These are phyloP conservation scores for Ochlodes sylvanus DNA, from an alignment of 2,888 invertebrate species.

Conservation along the genomic window DNA sequence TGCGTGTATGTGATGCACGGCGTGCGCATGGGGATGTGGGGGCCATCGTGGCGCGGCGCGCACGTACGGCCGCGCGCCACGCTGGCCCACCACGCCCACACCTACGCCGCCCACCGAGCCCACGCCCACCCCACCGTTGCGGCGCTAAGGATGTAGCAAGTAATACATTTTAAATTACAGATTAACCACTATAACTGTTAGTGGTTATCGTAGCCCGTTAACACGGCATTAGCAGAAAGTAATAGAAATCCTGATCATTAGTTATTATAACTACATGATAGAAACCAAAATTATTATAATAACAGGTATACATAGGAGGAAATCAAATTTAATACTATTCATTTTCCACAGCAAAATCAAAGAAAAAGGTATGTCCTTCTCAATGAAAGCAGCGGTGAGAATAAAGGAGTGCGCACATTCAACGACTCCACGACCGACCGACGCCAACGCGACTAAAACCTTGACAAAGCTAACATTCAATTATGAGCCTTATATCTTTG, in stretches of 20 bases:
- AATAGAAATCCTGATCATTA: not conserved
- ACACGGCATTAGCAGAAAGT: not conserved
- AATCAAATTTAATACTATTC: not conserved
- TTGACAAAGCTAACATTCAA: too few relatives aligned
- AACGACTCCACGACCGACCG: too few relatives aligned
- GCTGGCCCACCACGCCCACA: constrained; percentile 55
- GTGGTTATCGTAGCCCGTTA: not conserved
- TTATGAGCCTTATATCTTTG: too few relatives aligned
- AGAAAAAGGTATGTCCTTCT: not conserved
- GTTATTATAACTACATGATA: not conserved
- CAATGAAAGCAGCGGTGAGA: not conserved
- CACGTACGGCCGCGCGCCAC: constrained; percentile 71
- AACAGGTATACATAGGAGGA: too few relatives aligned
- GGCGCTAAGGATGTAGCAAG: constrained; percentile 51
- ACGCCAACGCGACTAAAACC: too few relatives aligned
- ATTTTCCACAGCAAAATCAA: not conserved
- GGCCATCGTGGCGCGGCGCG: constrained; percentile 90
- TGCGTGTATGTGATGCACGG: constrained; percentile 90
- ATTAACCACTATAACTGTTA: not conserved
- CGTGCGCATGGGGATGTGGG: constrained; percentile 76
- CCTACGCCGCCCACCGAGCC: constrained; percentile 53
- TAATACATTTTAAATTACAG: not conserved
- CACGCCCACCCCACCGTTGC: constrained; percentile 55
- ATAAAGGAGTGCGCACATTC: too few relatives aligned
- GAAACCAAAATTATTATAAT: too few relatives aligned